Conservation (phyloP, 2,888 invertebrate genomes). For the Andrena minutula region DNA sequence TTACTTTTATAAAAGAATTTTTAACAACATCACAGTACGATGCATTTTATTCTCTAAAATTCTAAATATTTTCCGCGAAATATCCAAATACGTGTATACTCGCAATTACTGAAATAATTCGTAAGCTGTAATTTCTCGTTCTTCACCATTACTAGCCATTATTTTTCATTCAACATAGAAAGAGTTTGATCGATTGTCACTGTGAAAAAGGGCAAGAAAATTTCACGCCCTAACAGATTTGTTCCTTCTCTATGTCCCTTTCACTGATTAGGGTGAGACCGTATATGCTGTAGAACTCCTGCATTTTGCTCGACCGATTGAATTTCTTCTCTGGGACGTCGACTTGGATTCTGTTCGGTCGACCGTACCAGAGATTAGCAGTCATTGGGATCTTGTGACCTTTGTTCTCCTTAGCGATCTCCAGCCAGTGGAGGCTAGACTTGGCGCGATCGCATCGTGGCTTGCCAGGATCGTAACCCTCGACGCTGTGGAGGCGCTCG, state of each 20-base stretch:
- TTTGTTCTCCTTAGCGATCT: constrained; percentile 76
- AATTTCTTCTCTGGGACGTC: constrained; percentile 76
- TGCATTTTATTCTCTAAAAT: neutral
- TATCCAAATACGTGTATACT: neutral
- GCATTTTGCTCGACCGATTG: constrained; percentile 63
- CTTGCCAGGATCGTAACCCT: constrained; percentile 73
- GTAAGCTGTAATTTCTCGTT: neutral
- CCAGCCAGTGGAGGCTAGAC: constrained; percentile 71
- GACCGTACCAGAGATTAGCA: constrained; percentile 75
- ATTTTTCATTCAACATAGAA: neutral
- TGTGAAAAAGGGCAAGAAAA: neutral
- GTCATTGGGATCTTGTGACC: constrained; percentile 72
- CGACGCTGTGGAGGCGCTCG: constrained; percentile 74
- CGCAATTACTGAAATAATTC: neutral
- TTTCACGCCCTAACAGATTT: constrained; percentile 16
- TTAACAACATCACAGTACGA: neutral
- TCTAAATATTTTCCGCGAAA: neutral
- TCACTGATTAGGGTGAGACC: constrained; percentile 19
- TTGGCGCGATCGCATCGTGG: constrained; percentile 75
- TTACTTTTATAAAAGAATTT: neutral
- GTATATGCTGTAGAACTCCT: constrained; percentile 45
- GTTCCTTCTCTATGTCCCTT: neutral
- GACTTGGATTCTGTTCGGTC: constrained; percentile 75
- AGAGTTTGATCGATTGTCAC: neutral
- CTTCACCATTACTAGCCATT: neutral